Conservation (phyloP, 2,113 vertebrate species). For the Callopanchax toddi region DNA sequence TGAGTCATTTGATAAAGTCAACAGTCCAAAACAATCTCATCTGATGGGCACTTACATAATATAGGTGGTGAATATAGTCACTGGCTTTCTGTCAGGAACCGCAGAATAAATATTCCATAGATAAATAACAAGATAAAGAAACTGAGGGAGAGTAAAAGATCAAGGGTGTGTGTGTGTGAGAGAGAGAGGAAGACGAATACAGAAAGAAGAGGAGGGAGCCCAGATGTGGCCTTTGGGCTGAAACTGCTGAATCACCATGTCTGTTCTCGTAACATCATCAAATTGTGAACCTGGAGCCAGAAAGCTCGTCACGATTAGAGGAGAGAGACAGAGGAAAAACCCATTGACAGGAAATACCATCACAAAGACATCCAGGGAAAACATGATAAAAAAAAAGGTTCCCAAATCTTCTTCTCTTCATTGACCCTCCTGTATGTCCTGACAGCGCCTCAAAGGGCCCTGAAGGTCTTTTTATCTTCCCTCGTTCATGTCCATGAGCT, state of each 20-base stretch:
- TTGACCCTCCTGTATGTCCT: background rate
- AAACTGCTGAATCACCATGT: constrained; percentile 78
- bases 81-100: constrained; percentile 7
- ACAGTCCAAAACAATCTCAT: constrained; percentile 25
- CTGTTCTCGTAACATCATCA: constrained; percentile 74
- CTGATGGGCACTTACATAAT: constrained; percentile 28
- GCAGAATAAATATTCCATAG: constrained; percentile 10
- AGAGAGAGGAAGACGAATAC: constrained; percentile 39
- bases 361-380: constrained; percentile 11
- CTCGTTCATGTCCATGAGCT: constrained; percentile 14
- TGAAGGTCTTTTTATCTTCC: constrained; percentile 31
- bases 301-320: constrained; percentile 21
- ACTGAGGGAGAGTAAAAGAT: background rate
- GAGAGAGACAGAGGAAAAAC: background rate
- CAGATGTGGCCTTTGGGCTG: constrained; percentile 75
- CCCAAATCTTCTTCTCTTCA: constrained; percentile 7
- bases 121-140: constrained; percentile 25
- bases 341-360: constrained; percentile 7
- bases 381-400: constrained; percentile 22
- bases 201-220: constrained; percentile 51
- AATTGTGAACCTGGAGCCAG: constrained; percentile 44
- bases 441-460: constrained; percentile 56
- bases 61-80: constrained; percentile 24
- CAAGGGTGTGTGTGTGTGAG: background rate
- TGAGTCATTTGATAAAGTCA: constrained; percentile 41